A percentile compares a stretch with the other conserved stretches of the same genome.
Evolutionary conservation across 1,140 invertebrate species (phyloP).

Genomic region (Ylistrum balloti): DNA sequence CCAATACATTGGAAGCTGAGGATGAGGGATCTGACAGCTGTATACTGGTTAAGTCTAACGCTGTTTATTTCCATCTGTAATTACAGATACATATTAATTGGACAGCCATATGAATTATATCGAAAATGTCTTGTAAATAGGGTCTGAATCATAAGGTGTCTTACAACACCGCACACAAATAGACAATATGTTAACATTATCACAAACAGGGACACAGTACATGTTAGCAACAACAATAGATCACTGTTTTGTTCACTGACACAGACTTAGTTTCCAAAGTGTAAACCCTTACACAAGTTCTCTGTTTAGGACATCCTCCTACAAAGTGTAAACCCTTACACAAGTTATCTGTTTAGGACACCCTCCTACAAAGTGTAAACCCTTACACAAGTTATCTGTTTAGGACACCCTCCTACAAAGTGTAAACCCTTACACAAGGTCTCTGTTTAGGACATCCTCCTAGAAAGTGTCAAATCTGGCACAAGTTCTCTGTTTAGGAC

Average conservation of each 20-base stretch:
- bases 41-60: background rate
- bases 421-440: background rate
- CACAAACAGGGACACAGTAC: background rate
- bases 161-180: too few relatives aligned
- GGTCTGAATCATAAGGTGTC: background rate
- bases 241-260: too few relatives aligned
- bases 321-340: too few relatives aligned
- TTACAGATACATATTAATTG: conserved; percentile 5
- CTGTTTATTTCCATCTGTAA: background rate
- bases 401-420: too few relatives aligned
- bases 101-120: background rate
- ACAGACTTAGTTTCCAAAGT: too few relatives aligned
- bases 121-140: background rate
- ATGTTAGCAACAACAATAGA: background rate
- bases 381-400: too few relatives aligned
- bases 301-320: too few relatives aligned
- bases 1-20: background rate
- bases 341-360: too few relatives aligned
- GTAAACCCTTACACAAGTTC: background rate
- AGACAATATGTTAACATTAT: too few relatives aligned
- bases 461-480: too few relatives aligned
- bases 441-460: background rate
- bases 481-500: too few relatives aligned
- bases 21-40: background rate
- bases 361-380: too few relatives aligned